Conservation (phyloP, 2,797 vertebrate species). For the Squalus acanthias region DNA sequence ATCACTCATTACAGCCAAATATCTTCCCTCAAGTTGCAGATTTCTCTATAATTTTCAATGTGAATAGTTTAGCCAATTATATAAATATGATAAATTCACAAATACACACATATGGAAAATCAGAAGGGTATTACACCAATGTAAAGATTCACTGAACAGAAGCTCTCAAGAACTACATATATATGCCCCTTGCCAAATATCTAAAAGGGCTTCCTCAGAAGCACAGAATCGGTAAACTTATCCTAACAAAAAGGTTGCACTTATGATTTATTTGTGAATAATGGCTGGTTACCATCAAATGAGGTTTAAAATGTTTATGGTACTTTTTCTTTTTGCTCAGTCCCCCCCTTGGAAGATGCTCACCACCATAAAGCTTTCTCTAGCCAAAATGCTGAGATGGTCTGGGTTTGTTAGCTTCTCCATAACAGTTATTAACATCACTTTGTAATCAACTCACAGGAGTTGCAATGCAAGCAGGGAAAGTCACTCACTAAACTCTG, state of each 20-base stretch:
- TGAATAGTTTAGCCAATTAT: neutral
- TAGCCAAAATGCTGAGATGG: neutral
- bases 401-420: neutral
- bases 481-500: neutral
- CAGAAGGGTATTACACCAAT: slow-evolving; percentile 17
- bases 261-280: no score
- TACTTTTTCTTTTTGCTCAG: no score
- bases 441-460: neutral
- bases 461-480: neutral
- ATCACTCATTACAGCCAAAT: neutral
- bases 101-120: neutral
- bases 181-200: neutral
- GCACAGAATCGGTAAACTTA: neutral
- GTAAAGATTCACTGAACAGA: neutral
- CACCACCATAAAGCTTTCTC: neutral
- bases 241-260: neutral
- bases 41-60: neutral
- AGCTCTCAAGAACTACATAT: neutral
- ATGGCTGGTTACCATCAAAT: no score
- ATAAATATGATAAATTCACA: neutral
- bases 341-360: neutral
- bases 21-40: neutral
- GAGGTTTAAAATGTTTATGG: no score
- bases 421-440: neutral
- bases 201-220: neutral